phyloP scores from a whole-genome alignment of 2,888 invertebrate genomes.

The Aproaerema taeniolella region DNA sequence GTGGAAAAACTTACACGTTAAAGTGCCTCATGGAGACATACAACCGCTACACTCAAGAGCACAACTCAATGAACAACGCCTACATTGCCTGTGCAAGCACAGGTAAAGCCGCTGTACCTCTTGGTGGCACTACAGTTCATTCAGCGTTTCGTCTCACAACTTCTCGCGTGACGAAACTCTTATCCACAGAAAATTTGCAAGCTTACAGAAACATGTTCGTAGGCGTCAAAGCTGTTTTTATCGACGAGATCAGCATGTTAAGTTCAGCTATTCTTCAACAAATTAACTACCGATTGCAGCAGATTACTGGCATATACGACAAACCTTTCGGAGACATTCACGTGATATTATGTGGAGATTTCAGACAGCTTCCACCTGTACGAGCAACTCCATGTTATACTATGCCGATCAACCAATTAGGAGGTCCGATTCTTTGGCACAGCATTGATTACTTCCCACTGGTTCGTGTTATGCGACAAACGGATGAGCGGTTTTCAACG shows the following conservation, averaged over 20 bases:
- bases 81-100: slow-evolving; percentile 38
- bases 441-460: slow-evolving; percentile 32
- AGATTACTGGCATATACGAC: slow-evolving; percentile 22
- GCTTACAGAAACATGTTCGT: slow-evolving; percentile 18
- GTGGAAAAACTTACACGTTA: slow-evolving; percentile 24
- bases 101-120: slow-evolving; percentile 35
- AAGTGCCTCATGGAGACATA: slow-evolving; percentile 39
- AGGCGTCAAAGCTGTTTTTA: slow-evolving; percentile 22
- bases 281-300: slow-evolving; percentile 19
- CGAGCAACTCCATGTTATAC: slow-evolving; percentile 31
- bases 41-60: slow-evolving; percentile 29
- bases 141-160: slow-evolving; percentile 20
- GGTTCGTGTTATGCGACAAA: slow-evolving; percentile 35
- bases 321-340: slow-evolving; percentile 23
- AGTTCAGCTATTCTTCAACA: slow-evolving; percentile 19
- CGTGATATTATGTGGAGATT: slow-evolving; percentile 19
- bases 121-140: slow-evolving; percentile 33
- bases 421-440: slow-evolving; percentile 32
- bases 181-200: slow-evolving; percentile 21
- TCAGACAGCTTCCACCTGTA: slow-evolving; percentile 39
- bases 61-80: slow-evolving; percentile 33
- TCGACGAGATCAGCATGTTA: slow-evolving; percentile 28
- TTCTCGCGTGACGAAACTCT: too few relatives aligned
- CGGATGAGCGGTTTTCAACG: too few relatives aligned
- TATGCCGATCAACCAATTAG: slow-evolving; percentile 22